phyloP scores from a whole-genome alignment of 2,797 vertebrate genomes.

The Lepidocolaptes lacrymiger region DNA sequence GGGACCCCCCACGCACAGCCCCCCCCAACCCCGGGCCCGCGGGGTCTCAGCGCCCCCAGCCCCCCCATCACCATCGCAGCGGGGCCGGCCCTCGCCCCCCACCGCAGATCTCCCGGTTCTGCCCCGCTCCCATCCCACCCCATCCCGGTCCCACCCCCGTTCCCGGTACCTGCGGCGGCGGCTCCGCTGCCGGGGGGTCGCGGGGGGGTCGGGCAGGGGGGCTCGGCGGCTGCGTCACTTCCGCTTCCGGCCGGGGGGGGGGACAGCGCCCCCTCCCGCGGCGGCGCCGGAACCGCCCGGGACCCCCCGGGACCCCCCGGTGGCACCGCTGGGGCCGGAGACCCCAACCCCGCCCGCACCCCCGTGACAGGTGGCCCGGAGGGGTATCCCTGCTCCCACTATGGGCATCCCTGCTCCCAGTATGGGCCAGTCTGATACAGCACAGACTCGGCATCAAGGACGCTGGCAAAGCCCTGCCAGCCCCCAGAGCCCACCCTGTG shows the following conservation, averaged over 20 bases:
- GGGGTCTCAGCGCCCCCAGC: neutral
- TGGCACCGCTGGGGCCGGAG: no score
- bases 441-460: fast-evolving
- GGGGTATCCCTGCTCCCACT: neutral
- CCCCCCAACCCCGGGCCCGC: neutral
- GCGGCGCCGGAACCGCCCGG: neutral
- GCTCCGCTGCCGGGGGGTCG: neutral
- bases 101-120: no score
- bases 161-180: neutral
- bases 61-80: neutral
- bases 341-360: neutral
- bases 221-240: neutral
- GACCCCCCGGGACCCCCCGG: neutral
- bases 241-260: neutral
- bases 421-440: fast-evolving
- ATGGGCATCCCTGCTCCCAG: neutral
- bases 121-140: no score
- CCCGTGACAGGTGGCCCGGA: neutral
- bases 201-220: neutral
- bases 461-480: no score
- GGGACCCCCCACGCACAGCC: neutral
- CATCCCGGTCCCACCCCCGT: neutral
- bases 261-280: neutral
- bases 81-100: neutral
- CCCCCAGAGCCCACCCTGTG: neutral